Conservation (phyloP, 2,113 vertebrate genomes). For the Mastomys coucha region DNA sequence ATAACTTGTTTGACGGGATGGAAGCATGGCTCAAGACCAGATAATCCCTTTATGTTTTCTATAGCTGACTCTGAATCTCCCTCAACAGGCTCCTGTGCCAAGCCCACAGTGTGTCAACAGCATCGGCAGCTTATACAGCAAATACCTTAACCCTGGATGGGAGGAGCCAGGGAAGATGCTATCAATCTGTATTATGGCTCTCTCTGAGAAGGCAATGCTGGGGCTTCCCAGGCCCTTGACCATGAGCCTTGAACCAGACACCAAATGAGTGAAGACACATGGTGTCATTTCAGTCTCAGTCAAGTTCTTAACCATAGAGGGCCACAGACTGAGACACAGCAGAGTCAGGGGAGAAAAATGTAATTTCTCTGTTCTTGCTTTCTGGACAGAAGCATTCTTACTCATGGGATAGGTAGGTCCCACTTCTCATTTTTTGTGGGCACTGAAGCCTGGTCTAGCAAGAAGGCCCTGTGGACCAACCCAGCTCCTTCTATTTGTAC, state of each 20-base stretch:
- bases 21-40: not conserved
- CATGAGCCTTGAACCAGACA: slow-evolving; percentile 15
- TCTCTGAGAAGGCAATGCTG: not conserved
- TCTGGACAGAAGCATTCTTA: not conserved
- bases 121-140: not conserved
- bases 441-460: not conserved
- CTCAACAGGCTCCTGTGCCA: slow-evolving; percentile 20
- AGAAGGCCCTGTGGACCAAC: not conserved
- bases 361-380: not conserved
- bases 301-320: not conserved
- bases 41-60: not conserved
- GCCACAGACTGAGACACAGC: not conserved
- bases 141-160: not conserved
- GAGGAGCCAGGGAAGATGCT: slow-evolving; percentile 23
- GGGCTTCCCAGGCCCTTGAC: not conserved
- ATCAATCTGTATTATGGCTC: not conserved
- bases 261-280: slow-evolving; percentile 46
- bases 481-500: not conserved
- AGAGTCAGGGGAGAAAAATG: not conserved
- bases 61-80: slow-evolving; percentile 19
- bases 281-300: slow-evolving; percentile 47
- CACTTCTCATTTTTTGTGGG: not conserved
- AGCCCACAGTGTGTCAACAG: not conserved
- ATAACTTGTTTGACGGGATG: not conserved
- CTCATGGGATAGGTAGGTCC: fast-evolving